Conservation (phyloP, 2,113 vertebrate genomes). For the Pseudopodoces humilis region DNA sequence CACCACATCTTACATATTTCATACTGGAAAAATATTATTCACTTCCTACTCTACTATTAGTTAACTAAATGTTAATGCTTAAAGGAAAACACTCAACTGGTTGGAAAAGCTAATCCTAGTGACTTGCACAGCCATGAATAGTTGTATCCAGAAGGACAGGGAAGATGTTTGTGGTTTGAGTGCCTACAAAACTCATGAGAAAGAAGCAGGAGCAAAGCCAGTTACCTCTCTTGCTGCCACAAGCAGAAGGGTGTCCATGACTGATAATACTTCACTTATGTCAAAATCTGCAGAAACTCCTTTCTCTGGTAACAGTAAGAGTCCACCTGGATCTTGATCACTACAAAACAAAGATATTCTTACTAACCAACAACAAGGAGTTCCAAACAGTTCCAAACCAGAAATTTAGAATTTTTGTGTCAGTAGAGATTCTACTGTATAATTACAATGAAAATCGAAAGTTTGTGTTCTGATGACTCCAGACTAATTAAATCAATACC, state of each 20-base stretch:
- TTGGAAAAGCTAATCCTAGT: neutral
- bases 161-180: neutral
- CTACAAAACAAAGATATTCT: slow-evolving; percentile 67
- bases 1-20: neutral
- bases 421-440: neutral
- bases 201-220: neutral
- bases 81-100: neutral
- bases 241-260: slow-evolving; percentile 88
- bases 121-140: neutral
- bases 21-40: neutral
- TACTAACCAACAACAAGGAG: neutral
- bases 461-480: neutral
- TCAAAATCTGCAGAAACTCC: slow-evolving; percentile 80
- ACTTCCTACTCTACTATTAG: neutral
- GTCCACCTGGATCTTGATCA: slow-evolving; percentile 90
- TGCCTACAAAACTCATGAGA: neutral
- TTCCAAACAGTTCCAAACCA: neutral
- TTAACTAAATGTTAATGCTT: neutral
- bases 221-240: slow-evolving; percentile 90
- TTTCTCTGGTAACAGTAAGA: slow-evolving; percentile 89
- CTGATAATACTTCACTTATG: slow-evolving; percentile 82
- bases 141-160: neutral
- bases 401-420: neutral
- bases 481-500: neutral
- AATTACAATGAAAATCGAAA: neutral